Evolutionary conservation across 2,113 vertebrate genomes (phyloP), one percentile per base, ranked within the genome.

Genomic region (Tragelaphus strepsiceros): DNA sequence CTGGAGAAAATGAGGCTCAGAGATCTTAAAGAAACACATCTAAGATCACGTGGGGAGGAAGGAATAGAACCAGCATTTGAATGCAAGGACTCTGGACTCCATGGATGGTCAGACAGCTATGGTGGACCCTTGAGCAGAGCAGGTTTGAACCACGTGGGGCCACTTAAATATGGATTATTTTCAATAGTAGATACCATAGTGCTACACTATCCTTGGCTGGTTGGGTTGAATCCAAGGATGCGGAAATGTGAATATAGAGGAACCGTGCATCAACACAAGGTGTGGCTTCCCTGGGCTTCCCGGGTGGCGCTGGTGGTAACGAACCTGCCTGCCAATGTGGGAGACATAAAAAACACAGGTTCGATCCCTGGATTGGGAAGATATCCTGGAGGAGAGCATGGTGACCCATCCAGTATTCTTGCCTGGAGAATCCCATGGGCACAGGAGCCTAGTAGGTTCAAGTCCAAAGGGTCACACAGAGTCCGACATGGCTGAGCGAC

Each of bases 241-340:
- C 1, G 3, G 49, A 81, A 81, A 53, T 26, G 30, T 19, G 10
- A 53, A 53, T 13, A 53, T 32, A 81, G 30, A 53, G 49, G 49
- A 81, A 81, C 28, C 30, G 13, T 2, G 49, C 53, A 32, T 17
- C 67, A 74, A 22, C 5, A 6, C 13, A 6, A 74, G n/a, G 19
- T 39, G 67, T 74, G 67, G 19, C n/a, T 74, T 74, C 19, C 5
- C n/a, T 39, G 19, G n/a, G 67, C n/a, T 71, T 71, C 2, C 19
- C n/a, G 12, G 19, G 67, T 71, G 19, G 19, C 0, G 0, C 39
- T 26, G 26, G 71, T 24, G 12, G 22, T 14, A 77, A 26, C 2
- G 12, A 77, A 43, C 6, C 22, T 26, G 39, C 35, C n/a, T 14
- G 22, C 71, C 22, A 14, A 4, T 43, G 71, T 3, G 39, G 22